Percentiles rank a stretch among this genome's conserved stretches.
phyloP scores from a whole-genome alignment of 2,888 invertebrate species.

The Miltochrista miniata region DNA sequence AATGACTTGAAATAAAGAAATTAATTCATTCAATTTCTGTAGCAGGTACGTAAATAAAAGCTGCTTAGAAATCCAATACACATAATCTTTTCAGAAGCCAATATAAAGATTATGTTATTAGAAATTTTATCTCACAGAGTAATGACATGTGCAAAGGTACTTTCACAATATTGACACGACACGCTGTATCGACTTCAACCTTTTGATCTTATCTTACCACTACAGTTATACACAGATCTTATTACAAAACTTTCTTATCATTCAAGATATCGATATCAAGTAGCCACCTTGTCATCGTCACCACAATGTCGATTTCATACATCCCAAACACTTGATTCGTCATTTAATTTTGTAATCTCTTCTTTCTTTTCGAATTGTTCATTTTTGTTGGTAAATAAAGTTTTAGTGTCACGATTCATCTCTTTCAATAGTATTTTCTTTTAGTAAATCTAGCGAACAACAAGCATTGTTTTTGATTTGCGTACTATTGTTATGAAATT shows the following conservation, averaged over 20 bases:
- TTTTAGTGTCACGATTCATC: not conserved
- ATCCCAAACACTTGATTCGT: not conserved
- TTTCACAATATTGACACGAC: constrained; percentile 38
- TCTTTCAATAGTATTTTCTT: not conserved
- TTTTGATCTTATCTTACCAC: constrained; percentile 25
- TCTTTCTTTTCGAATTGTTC: not conserved
- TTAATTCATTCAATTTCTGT: too few species aligned
- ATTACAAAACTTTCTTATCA: constrained; percentile 24
- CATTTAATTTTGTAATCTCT: too few species aligned
- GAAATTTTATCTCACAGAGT: constrained; percentile 20
- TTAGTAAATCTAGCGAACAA: not conserved
- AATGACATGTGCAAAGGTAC: constrained; percentile 16
- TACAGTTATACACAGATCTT: constrained; percentile 14
- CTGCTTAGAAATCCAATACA: not conserved
- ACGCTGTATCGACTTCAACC: constrained; percentile 16
- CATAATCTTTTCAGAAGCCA: not conserved
- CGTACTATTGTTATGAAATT: not conserved
- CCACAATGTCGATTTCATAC: not conserved
- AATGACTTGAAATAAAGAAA: too few species aligned
- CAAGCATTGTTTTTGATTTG: not conserved
- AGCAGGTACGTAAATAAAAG: too few species aligned
- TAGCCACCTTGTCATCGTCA: constrained; percentile 21
- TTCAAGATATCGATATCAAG: constrained; percentile 10
- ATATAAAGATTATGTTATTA: constrained; percentile 13
- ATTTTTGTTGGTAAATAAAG: not conserved